Conservation (phyloP, 2,797 vertebrate genomes). For the Urocyon cinereoargenteus region DNA sequence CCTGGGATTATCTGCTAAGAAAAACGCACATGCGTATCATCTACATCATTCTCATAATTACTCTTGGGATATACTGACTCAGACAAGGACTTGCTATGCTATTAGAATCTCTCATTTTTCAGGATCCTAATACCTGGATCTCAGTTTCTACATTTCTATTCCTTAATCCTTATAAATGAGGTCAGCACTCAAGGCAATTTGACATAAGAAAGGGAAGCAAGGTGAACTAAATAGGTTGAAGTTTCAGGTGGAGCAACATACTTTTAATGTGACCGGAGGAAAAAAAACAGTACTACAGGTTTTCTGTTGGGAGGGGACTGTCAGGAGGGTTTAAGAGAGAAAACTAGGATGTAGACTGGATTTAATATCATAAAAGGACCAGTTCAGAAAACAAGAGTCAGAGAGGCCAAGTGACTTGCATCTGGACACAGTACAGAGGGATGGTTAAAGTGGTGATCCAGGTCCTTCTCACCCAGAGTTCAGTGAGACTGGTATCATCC, state of each 20-base stretch:
- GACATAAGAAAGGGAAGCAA: background rate
- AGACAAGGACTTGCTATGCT: background rate
- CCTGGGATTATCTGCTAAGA: background rate
- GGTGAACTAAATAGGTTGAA: background rate
- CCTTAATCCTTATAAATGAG: background rate
- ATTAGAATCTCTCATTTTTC: background rate
- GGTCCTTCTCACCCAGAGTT: background rate
- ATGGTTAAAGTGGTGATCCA: accelerated
- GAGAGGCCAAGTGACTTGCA: background rate
- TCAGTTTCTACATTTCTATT: background rate
- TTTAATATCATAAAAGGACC: background rate
- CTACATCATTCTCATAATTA: background rate
- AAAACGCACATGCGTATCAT: background rate
- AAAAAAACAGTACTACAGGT: background rate
- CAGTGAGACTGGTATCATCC: background rate
- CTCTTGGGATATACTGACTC: background rate
- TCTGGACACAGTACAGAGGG: accelerated
- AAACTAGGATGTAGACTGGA: background rate
- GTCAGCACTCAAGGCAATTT: background rate
- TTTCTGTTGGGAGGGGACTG: background rate
- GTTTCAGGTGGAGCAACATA: background rate
- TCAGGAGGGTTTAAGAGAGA: background rate
- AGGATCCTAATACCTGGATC: background rate
- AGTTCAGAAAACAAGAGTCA: background rate
- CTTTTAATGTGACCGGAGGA: background rate